A percentile compares a stretch with the other conserved stretches of the same genome.
phyloP scores from a whole-genome alignment of 2,113 vertebrate species.

The Chamaea fasciata region DNA sequence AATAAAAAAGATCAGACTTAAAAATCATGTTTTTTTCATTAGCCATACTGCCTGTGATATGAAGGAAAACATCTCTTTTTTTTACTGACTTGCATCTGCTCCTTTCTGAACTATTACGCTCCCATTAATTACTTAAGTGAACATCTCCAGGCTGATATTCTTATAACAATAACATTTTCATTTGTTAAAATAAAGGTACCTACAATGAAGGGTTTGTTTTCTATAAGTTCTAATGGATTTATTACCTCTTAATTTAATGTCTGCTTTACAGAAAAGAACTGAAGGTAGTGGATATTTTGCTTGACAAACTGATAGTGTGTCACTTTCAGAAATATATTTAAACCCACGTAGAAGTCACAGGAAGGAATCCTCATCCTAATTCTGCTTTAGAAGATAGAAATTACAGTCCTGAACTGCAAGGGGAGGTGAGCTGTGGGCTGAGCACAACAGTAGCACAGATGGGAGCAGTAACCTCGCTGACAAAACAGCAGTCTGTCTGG shows the following conservation, averaged over 20 bases:
- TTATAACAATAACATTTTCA: neutral
- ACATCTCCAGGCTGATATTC: neutral
- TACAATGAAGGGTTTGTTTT: neutral
- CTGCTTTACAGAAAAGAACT: neutral
- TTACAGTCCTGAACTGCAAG: neutral
- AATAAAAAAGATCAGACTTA: neutral
- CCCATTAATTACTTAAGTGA: neutral
- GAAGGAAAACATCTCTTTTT: neutral
- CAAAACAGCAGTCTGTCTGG: neutral
- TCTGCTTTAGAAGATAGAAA: neutral
- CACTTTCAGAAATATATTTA: neutral
- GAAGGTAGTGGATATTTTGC: neutral
- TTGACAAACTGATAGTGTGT: neutral
- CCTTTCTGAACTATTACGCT: neutral
- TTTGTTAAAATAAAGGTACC: neutral
- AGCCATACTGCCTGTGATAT: too few relatives aligned
- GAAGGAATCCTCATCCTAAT: neutral
- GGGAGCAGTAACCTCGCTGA: neutral
- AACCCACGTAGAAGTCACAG: neutral
- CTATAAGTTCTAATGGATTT: neutral
- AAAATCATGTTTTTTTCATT: neutral
- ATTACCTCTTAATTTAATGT: neutral
- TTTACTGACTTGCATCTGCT: neutral
- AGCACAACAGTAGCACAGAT: fast-evolving
- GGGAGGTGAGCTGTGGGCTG: neutral